A percentile compares a stretch with the other conserved stretches of the same genome.
Evolutionary conservation across 2,888 invertebrate species (phyloP).

Genomic region (Eilema sororculum): DNA sequence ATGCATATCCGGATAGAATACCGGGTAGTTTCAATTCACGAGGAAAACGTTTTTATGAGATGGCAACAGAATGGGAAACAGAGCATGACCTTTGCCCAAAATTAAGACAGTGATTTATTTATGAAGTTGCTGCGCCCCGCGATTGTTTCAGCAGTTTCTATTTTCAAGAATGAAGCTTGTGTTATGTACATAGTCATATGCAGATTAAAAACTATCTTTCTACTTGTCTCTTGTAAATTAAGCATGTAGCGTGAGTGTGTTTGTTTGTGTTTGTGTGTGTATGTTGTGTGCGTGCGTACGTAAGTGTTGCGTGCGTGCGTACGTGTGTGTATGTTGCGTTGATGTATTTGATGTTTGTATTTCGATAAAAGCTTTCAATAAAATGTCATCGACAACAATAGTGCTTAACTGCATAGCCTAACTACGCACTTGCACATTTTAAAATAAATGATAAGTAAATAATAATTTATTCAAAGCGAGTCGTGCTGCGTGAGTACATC

Average conservation of each 20-base stretch:
- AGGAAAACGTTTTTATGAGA: not conserved
- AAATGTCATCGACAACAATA: too few relatives aligned
- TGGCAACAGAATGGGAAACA: conserved; percentile 1
- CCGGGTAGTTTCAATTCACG: not conserved
- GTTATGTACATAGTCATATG: not conserved
- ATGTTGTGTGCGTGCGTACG: too few relatives aligned
- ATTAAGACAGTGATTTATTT: conserved; percentile 4
- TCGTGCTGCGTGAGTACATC: not conserved
- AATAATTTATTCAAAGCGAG: not conserved
- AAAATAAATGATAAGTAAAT: not conserved
- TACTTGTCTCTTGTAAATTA: too few relatives aligned
- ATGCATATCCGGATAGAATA: not conserved
- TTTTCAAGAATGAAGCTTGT: not conserved
- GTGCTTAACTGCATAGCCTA: too few relatives aligned
- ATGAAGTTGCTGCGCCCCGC: not conserved
- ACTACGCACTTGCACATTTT: not conserved
- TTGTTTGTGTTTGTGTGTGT: too few relatives aligned
- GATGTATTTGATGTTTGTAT: too few relatives aligned
- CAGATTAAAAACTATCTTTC: too few relatives aligned
- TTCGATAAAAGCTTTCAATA: too few relatives aligned
- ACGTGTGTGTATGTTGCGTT: too few relatives aligned
- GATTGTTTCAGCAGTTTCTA: not conserved
- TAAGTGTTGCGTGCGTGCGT: too few relatives aligned
- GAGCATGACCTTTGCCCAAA: conserved; percentile 2
- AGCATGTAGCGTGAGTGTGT: too few relatives aligned